Conservation (phyloP, 2,113 vertebrate species). For the Mormoops blainvillei region DNA sequence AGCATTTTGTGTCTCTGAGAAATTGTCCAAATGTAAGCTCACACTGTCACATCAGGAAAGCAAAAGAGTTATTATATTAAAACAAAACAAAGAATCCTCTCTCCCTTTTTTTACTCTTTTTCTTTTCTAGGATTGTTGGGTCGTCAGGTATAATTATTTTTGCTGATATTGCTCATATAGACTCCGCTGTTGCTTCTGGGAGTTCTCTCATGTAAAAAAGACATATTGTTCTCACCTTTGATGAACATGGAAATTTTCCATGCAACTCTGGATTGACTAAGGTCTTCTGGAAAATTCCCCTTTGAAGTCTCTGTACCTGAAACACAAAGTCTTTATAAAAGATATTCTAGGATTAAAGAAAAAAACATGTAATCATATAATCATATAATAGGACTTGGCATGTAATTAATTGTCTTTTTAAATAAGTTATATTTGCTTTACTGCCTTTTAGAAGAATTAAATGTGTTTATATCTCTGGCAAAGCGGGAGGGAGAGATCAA, state of each 20-base stretch:
- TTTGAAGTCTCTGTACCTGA: neutral
- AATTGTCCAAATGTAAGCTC: neutral
- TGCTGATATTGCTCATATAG: neutral
- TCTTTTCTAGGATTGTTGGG: neutral
- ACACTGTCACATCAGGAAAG: neutral
- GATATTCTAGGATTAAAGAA: slow-evolving; percentile 1
- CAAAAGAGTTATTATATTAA: neutral
- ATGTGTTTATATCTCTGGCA: neutral
- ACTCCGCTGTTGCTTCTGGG: neutral
- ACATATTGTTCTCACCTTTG: slow-evolving; percentile 20
- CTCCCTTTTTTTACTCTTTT: neutral
- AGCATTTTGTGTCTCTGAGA: neutral
- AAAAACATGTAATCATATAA: neutral
- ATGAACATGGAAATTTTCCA: slow-evolving; percentile 22
- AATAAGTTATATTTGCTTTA: slow-evolving; percentile 14
- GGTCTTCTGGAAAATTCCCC: slow-evolving; percentile 43
- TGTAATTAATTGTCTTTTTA: slow-evolving; percentile 41
- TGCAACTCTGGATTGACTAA: neutral
- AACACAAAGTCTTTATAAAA: slow-evolving; percentile 40
- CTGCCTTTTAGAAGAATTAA: slow-evolving; percentile 19
- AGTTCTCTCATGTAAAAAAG: neutral
- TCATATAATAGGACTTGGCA: neutral
- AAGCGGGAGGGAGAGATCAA: neutral
- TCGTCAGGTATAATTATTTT: neutral
- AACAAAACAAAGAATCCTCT: neutral